These are phyloP conservation scores for Elymnias hypermnestra DNA, from an alignment of 1,140 invertebrate species.

Conservation along the genomic window DNA sequence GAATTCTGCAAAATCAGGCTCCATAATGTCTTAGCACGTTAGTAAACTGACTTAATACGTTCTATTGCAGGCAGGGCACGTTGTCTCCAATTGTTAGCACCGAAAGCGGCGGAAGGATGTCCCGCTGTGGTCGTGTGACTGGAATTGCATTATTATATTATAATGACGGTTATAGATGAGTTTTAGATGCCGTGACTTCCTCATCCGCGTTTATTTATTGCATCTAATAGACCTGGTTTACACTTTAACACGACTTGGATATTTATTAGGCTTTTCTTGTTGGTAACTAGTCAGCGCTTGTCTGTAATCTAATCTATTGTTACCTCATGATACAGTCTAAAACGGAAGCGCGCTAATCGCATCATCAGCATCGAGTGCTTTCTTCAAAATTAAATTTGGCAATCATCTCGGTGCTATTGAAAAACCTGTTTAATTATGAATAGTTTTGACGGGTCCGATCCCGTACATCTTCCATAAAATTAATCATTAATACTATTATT, in stretches of 20 bases:
- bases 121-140: slow-evolving; percentile 19
- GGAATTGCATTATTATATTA: slow-evolving; percentile 20
- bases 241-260: background rate
- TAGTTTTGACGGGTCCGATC: too few species aligned
- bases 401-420: too few species aligned
- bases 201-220: slow-evolving; percentile 16
- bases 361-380: too few species aligned
- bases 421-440: too few species aligned
- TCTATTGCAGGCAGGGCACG: slow-evolving; percentile 34
- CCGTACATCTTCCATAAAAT: too few species aligned
- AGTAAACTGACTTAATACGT: slow-evolving; percentile 10
- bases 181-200: slow-evolving; percentile 21
- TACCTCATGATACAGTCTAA: too few species aligned
- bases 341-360: too few species aligned
- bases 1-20: slow-evolving; percentile 14
- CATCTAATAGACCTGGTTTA: background rate
- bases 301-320: too few species aligned
- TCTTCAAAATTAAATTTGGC: too few species aligned
- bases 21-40: slow-evolving; percentile 7
- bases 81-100: slow-evolving; percentile 33
- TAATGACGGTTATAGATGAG: slow-evolving; percentile 11
- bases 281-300: too few species aligned
- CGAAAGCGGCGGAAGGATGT: slow-evolving; percentile 50
- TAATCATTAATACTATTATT: too few species aligned
- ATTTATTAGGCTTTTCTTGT: too few species aligned